Conservation (phyloP, 2,113 vertebrate species). For the Amazona guildingii region DNA sequence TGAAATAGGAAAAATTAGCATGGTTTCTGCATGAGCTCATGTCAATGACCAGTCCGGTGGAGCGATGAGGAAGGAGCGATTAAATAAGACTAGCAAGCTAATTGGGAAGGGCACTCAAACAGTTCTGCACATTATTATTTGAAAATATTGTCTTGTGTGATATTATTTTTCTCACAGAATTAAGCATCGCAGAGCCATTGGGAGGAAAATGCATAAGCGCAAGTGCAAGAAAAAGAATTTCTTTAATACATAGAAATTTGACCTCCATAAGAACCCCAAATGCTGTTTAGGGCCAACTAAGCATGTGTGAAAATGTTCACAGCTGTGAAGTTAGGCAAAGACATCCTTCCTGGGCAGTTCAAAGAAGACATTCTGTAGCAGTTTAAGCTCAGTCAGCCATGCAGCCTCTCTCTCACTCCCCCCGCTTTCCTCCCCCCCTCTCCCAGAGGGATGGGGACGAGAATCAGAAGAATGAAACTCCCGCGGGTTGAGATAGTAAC, state of each 20-base stretch:
- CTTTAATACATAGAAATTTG: background rate
- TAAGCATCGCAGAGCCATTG: background rate
- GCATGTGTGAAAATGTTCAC: background rate
- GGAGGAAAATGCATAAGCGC: background rate
- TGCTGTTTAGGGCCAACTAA: background rate
- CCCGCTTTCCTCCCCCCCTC: too few species aligned
- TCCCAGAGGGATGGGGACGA: too few species aligned
- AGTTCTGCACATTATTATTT: background rate
- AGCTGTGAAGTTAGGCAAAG: background rate
- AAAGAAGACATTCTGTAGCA: background rate
- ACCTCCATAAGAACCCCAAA: background rate
- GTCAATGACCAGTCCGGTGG: background rate
- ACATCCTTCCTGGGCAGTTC: background rate
- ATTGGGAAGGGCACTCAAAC: background rate
- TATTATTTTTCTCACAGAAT: background rate
- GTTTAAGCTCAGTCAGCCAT: too few species aligned
- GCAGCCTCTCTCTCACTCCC: too few species aligned
- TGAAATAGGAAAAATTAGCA: background rate
- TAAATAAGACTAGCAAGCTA: background rate
- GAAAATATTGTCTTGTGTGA: background rate
- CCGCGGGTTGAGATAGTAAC: too few species aligned
- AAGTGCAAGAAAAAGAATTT: background rate
- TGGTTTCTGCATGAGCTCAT: background rate
- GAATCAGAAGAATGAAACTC: too few species aligned
- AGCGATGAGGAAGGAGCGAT: background rate